Evolutionary conservation across 2,888 invertebrate species (phyloP).

Genomic region (Monoplex corrugatus): DNA sequence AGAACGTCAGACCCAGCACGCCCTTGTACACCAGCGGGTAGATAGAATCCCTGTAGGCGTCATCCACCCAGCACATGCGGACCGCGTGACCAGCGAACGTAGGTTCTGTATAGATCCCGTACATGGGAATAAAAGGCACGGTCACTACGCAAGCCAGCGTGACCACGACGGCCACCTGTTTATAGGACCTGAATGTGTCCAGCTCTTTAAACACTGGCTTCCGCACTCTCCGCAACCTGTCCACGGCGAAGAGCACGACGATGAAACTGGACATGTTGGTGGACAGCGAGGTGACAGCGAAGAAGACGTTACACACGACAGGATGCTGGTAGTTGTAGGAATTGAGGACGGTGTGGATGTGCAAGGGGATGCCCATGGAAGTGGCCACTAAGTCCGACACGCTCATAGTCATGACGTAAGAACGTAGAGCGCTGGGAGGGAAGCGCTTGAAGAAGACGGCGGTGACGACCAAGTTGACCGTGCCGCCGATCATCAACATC

Average conservation of each 20-base stretch:
- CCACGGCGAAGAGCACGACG: constrained; percentile 1
- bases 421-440: constrained; percentile 10
- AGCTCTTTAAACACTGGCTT: neutral
- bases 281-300: constrained; percentile 2
- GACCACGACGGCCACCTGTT: neutral
- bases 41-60: neutral
- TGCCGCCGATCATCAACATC: neutral
- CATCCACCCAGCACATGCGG: constrained; percentile 29
- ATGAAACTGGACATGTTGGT: constrained; percentile 28
- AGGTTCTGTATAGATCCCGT: neutral
- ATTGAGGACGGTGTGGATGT: neutral
- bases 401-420: constrained; percentile 27
- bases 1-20: neutral
- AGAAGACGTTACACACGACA: neutral
- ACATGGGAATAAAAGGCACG: constrained; percentile 1
- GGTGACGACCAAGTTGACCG: constrained; percentile 5
- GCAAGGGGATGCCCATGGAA: neutral
- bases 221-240: neutral
- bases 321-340: neutral
- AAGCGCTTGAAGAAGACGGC: constrained; percentile 20
- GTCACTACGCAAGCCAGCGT: neutral
- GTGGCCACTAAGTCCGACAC: constrained; percentile 19
- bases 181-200: neutral
- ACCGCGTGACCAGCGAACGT: no score
- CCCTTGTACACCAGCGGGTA: neutral